Base-by-base conservation (phyloP, 2,113 vertebrate species). In the Microtus richardsoni region DNA sequence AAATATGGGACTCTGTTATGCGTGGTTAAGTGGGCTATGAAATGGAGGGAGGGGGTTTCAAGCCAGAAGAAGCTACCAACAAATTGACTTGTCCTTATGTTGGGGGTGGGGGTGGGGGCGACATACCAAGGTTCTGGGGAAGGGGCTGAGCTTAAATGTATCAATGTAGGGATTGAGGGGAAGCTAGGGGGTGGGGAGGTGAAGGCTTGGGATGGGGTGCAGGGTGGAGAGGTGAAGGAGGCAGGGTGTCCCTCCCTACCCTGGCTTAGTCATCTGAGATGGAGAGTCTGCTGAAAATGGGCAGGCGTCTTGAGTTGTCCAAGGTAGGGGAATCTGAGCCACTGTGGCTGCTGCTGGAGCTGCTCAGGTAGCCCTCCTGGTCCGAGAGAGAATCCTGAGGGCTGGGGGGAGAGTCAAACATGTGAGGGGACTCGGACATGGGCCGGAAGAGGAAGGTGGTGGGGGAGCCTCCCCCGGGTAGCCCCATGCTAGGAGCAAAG, bases 271-370 rank as follows among this genome's bases (percentile, higher is more conserved):
- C 99, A 24, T 99, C 99, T 4, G 99, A 99, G 98, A 99, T 99
- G 98, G 99, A 99, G 96, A 99, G 99, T 99, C 99, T 99, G 99
- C 99, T 99, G 98, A 99, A 99, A 99, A 99, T 99, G 98, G 99
- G 99, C 96, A 99, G 99, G 98, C 99, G 99, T 98, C 99, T 99
- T 98, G 99, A 99, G 99, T 98, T 99, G 99, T 99, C 99, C 97
- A 99, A 99, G 98, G 99, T 98, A 10, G 99, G 99, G 60, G 99
- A 99, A 98, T 99, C 99, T 0, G 99, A 99, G 97, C 99, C 99
- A 54, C 99, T 99, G 97, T 99, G 99, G 98, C 99, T 99, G 98
- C 99, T 99, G 97, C 99, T 99, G 47, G 99, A 99, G 98, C 99
- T 99, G 99, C 99, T 99, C 99, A 99, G 99, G 98, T 99, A 99